phyloP scores from a whole-genome alignment of 2,797 vertebrate genomes.

The Aselliscus stoliczkanus region DNA sequence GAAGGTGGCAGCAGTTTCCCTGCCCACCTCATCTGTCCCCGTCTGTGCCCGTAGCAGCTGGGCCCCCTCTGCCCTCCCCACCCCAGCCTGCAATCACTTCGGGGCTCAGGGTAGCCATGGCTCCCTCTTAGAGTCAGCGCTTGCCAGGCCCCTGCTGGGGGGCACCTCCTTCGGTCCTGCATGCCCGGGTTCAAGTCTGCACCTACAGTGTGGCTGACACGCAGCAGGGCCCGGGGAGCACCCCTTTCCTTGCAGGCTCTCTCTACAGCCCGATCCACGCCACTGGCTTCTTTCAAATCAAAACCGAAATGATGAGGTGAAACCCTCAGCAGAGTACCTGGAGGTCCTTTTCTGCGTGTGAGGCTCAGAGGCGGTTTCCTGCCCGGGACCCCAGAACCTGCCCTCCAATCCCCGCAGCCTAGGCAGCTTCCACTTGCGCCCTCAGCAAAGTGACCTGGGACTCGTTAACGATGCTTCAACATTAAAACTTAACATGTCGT shows the following conservation, averaged over 20 bases:
- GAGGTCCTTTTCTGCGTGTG: rapidly evolving
- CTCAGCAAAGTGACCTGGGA: neutral
- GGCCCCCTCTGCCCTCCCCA: rapidly evolving
- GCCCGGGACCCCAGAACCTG: too few relatives aligned
- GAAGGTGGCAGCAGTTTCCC: neutral
- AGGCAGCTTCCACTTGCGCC: rapidly evolving
- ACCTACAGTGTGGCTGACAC: rapidly evolving
- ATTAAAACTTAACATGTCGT: neutral
- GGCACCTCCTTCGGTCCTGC: rapidly evolving
- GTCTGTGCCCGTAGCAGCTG: too few relatives aligned
- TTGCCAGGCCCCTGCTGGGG: neutral
- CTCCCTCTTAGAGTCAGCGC: neutral
- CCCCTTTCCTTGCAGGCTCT: neutral
- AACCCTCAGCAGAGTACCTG: neutral
- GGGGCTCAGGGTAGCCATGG: neutral
- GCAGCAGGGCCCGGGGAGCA: too few relatives aligned
- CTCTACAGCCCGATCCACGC: neutral
- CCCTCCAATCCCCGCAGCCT: rapidly evolving
- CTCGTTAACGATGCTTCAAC: neutral
- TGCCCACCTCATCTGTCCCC: neutral
- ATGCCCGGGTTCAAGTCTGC: rapidly evolving
- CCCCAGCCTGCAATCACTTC: too few relatives aligned
- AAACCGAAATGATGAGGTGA: neutral
- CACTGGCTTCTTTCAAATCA: neutral
- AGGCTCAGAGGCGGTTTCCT: rapidly evolving